Conservation (phyloP, 2,797 vertebrate genomes). For the Carapus acus region DNA sequence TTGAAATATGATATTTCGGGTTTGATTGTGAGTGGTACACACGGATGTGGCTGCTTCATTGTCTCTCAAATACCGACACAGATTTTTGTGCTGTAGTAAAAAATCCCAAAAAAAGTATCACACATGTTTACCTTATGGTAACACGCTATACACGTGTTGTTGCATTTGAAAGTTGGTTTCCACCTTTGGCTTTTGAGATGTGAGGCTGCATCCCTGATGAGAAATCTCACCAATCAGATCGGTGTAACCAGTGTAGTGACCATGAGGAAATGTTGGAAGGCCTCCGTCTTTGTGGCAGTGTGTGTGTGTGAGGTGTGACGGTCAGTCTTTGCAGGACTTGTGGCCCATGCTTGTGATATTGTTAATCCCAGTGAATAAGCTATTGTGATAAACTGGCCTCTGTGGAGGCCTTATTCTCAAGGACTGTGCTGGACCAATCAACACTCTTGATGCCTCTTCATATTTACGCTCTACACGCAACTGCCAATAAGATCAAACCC, state of each 20-base stretch:
- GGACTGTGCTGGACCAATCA: constrained; percentile 42
- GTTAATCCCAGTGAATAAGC: constrained; percentile 69
- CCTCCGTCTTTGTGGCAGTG: too few species aligned
- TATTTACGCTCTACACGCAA: too few species aligned
- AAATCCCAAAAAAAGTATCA: not conserved
- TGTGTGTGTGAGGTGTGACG: too few species aligned
- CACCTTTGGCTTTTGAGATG: constrained; percentile 10
- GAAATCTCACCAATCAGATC: constrained; percentile 9
- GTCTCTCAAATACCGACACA: not conserved
- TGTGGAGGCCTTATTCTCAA: constrained; percentile 56
- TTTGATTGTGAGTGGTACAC: constrained; percentile 22
- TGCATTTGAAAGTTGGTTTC: too few species aligned
- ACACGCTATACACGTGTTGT: too few species aligned
- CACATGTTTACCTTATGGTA: not conserved
- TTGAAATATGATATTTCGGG: constrained; percentile 48
- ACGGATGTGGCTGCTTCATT: constrained; percentile 16
- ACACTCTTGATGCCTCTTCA: constrained; percentile 48
- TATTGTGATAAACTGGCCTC: constrained; percentile 54
- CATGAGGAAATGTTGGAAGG: not conserved
- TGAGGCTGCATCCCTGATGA: constrained; percentile 14
- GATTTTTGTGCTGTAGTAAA: constrained; percentile 11
- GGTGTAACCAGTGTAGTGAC: constrained; percentile 3
- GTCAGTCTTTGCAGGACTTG: constrained; percentile 39
- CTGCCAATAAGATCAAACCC: constrained; percentile 39
- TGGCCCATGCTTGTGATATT: constrained; percentile 41